Conservation (phyloP, 2,113 vertebrate species). For the Panthera leo region DNA sequence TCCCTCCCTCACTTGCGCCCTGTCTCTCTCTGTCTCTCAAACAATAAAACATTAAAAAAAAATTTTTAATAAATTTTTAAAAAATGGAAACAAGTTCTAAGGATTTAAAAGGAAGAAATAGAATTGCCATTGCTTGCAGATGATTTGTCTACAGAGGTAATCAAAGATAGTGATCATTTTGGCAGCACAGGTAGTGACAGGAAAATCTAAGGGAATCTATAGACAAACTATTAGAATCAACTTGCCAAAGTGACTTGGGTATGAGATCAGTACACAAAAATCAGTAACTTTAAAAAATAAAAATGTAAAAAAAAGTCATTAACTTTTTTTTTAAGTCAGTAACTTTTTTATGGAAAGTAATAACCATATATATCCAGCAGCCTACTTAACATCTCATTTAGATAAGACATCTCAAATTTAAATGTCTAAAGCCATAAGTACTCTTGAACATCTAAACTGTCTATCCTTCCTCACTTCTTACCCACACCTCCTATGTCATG, state of each 20-base stretch:
- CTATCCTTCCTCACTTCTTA: neutral
- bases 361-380: neutral
- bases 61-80: neutral
- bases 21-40: too few species aligned
- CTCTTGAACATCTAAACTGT: neutral
- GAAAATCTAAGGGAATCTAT: neutral
- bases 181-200: neutral
- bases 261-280: neutral
- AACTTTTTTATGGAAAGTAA: neutral
- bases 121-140: neutral
- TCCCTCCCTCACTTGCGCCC: too few species aligned
- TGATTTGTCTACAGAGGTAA: neutral
- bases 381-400: neutral
- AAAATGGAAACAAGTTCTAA: neutral
- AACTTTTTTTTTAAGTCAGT: neutral
- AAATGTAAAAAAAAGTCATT: too few species aligned
- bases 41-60: too few species aligned
- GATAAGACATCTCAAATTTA: neutral
- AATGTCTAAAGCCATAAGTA: neutral
- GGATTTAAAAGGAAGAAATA: neutral
- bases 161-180: neutral
- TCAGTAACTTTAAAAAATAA: neutral
- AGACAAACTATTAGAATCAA: constrained; percentile 10
- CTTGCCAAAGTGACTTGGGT: neutral
- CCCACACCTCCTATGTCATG: neutral